Evolutionary conservation across 2,113 vertebrate genomes (phyloP), one percentile per base, ranked within the genome.

Genomic region (Nerophis ophidion): DNA sequence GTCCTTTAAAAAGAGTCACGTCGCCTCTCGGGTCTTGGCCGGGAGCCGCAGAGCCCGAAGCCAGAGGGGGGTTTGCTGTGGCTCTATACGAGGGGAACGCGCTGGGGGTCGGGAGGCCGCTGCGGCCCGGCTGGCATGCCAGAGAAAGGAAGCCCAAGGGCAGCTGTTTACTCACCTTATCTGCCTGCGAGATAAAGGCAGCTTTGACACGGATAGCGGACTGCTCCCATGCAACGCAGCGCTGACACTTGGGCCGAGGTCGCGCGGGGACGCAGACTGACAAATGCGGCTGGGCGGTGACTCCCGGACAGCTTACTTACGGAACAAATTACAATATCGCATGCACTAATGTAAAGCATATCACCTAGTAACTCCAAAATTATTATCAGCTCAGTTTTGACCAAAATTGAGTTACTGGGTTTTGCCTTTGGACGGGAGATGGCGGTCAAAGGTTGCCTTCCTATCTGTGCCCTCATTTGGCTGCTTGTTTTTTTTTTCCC

Each of bases 281-380:
- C 77, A 74, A 77, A 81, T 79, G 83, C 19, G 42, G 60, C 75
- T 38, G 74, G 77, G 72, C 67, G 50, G 68, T 76, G 79, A 77
- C 85, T 84, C 74, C 26, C 78, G 80, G 80, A 85, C 86, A 87
- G 84, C 82, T n/a, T n/a, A n/a, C n/a, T n/a, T n/a, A n/a, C n/a
- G n/a, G n/a, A n/a, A n/a, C n/a, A n/a, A n/a, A n/a, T n/a, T n/a
- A n/a, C n/a, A n/a, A n/a, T n/a, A n/a, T n/a, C n/a, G n/a, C n/a
- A n/a, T n/a, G n/a, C n/a, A n/a, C n/a, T n/a, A n/a, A n/a, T n/a
- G n/a, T n/a, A n/a, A n/a, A n/a, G n/a, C n/a, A n/a, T n/a, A n/a
- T n/a, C n/a, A n/a, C n/a, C n/a, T n/a, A n/a, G n/a, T n/a, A n/a
- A n/a, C n/a, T n/a, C n/a, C n/a, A n/a, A n/a, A n/a, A n/a, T n/a